phyloP scores from a whole-genome alignment of 2,113 vertebrate genomes.

The Heptranchias perlo region DNA sequence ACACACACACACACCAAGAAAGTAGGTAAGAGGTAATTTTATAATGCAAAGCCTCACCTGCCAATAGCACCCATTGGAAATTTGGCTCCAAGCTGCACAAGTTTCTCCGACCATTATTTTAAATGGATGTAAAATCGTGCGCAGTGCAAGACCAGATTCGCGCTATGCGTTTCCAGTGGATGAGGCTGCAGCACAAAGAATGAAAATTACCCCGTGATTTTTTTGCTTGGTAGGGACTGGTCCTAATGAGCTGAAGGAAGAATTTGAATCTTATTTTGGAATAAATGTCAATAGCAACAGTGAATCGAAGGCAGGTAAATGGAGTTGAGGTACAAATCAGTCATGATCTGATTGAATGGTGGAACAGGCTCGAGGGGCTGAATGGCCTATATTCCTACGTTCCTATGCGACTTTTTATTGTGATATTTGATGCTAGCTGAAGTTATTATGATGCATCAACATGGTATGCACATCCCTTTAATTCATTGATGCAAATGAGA shows the following conservation, averaged over 20 bases:
- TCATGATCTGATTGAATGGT: too few relatives aligned
- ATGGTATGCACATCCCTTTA: neutral
- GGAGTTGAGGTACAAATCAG: neutral
- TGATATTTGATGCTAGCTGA: neutral
- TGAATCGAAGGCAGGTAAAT: neutral
- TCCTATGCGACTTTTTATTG: neutral
- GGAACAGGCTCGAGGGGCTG: neutral
- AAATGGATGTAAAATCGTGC: neutral
- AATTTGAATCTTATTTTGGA: neutral
- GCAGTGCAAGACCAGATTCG: neutral
- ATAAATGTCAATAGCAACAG: neutral
- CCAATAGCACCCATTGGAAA: neutral
- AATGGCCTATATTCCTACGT: neutral
- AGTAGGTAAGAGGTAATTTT: neutral
- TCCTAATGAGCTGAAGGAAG: neutral
- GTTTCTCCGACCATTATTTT: neutral
- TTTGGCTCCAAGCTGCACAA: neutral
- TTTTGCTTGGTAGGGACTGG: neutral
- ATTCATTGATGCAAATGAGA: constrained; percentile 21
- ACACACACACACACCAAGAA: neutral
- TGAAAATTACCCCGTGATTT: neutral
- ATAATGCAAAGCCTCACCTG: neutral
- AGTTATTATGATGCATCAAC: neutral
- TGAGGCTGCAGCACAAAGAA: neutral
- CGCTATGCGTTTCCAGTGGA: neutral